Evolutionary conservation across 1,140 invertebrate genomes (phyloP).

Genomic region (Listronotus oregonensis): DNA sequence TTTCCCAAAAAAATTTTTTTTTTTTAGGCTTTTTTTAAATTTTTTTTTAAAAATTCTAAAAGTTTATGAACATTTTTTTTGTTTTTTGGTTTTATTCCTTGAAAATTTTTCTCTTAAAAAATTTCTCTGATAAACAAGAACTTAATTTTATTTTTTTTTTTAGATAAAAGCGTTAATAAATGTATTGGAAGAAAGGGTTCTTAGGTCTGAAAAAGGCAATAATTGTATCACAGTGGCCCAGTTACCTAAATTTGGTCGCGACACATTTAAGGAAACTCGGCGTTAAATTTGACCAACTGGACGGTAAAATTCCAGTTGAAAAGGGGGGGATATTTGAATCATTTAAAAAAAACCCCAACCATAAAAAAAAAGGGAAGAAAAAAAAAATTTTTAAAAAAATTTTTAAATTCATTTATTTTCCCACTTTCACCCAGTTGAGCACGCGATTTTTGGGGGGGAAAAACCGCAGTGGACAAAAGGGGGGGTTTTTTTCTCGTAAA

Average conservation of each 20-base stretch:
- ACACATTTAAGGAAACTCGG: slow-evolving; percentile 61
- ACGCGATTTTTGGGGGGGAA: too few species aligned
- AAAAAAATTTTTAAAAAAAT: neutral
- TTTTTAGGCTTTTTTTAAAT: too few species aligned
- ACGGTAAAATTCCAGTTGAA: slow-evolving; percentile 68
- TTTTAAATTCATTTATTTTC: neutral
- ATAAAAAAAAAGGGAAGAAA: slow-evolving; percentile 58
- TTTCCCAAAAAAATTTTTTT: too few species aligned
- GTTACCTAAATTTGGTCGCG: slow-evolving; percentile 71
- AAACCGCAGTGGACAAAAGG: too few species aligned
- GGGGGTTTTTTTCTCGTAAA: too few species aligned
- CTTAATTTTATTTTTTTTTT: too few species aligned
- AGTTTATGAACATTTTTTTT: too few species aligned
- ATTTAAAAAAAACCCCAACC: slow-evolving; percentile 71
- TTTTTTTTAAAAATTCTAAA: too few species aligned
- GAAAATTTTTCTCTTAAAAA: too few species aligned
- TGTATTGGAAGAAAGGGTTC: slow-evolving; percentile 62
- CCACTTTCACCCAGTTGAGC: too few species aligned
- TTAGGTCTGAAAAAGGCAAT: slow-evolving; percentile 71
- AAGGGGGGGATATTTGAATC: slow-evolving; percentile 68
- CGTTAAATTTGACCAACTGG: slow-evolving; percentile 66
- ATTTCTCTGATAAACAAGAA: too few species aligned
- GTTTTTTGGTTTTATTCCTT: too few species aligned
- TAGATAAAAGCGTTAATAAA: slow-evolving; percentile 66
- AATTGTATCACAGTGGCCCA: slow-evolving; percentile 87